phyloP scores from a whole-genome alignment of 2,888 invertebrate species.

The Erebia epiphron region DNA sequence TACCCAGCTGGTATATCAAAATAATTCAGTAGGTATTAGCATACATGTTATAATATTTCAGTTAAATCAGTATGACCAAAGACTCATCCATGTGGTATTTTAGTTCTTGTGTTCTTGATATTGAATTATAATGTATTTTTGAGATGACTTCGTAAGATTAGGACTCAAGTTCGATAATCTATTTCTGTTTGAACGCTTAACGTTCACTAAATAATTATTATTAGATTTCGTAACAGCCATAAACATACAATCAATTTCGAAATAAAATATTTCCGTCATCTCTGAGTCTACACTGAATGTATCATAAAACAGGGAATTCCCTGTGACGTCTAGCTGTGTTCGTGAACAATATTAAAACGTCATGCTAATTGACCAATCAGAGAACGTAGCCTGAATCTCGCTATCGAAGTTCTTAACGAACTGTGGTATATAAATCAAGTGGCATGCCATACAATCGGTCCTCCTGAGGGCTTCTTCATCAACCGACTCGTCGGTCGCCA shows the following conservation, averaged over 20 bases:
- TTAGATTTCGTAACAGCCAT: no score
- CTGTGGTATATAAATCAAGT: slow-evolving; percentile 13
- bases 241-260: no score
- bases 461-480: slow-evolving; percentile 22
- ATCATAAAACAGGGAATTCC: neutral
- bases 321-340: neutral
- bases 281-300: neutral
- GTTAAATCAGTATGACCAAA: no score
- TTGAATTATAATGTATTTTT: no score
- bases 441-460: neutral
- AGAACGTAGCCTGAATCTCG: slow-evolving; percentile 19
- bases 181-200: no score
- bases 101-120: no score
- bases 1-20: neutral
- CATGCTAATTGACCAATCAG: slow-evolving; percentile 13
- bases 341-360: neutral
- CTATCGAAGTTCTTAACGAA: slow-evolving; percentile 14
- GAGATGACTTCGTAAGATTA: no score
- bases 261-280: neutral
- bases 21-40: neutral
- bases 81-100: no score
- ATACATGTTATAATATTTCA: no score
- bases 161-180: no score
- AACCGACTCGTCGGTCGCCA: slow-evolving; percentile 27
- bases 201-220: no score